phyloP scores from a whole-genome alignment of 1,140 invertebrate species.

The Campodea augens region DNA sequence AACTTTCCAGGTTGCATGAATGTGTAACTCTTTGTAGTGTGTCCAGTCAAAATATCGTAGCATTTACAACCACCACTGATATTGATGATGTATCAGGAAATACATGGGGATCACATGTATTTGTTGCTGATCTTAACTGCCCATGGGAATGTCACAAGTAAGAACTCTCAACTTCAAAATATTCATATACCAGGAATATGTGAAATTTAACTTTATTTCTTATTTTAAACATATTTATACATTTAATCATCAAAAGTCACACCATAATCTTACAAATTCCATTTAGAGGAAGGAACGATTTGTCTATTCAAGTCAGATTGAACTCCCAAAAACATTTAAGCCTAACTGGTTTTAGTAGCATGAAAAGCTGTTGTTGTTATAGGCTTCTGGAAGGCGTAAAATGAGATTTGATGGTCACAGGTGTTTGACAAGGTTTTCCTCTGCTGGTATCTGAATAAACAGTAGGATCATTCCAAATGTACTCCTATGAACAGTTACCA shows the following conservation, averaged over 20 bases:
- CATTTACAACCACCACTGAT: conserved; percentile 53
- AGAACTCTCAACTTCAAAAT: conserved; percentile 12
- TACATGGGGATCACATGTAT: conserved; percentile 56
- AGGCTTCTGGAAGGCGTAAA: no score
- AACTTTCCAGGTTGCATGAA: conserved; percentile 25
- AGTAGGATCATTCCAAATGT: no score
- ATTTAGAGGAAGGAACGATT: no score
- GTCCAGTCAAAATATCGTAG: conserved; percentile 57
- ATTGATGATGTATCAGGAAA: conserved; percentile 40
- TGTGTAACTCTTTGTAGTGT: conserved; percentile 39
- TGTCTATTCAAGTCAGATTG: no score
- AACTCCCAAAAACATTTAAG: no score
- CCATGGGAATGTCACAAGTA: conserved; percentile 63
- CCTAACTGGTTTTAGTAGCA: no score
- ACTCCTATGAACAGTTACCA: no score
- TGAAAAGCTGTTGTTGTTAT: no score
- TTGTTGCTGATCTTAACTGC: conserved; percentile 67
- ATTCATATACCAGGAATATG: neutral
- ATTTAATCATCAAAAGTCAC: neutral
- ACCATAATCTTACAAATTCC: no score
- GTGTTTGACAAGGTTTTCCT: no score
- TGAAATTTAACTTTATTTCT: conserved; percentile 11
- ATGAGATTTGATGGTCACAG: no score
- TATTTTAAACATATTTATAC: neutral
- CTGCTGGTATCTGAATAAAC: no score